These are phyloP conservation scores for Drosophila subpulchrella DNA, from an alignment of 1,140 invertebrate genomes.

Conservation along the genomic window DNA sequence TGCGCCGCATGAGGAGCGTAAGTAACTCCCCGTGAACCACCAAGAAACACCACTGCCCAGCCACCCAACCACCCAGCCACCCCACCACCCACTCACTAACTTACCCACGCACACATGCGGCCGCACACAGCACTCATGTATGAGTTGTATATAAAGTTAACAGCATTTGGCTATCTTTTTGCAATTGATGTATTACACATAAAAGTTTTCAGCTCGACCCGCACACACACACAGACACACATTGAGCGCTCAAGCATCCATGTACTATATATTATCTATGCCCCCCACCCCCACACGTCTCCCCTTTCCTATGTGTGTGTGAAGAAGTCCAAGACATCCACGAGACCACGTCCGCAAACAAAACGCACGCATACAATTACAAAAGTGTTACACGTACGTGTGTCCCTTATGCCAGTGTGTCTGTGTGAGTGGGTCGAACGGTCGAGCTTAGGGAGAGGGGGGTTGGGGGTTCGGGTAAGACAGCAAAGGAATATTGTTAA, in stretches of 20 bases:
- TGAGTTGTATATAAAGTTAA: slow-evolving; percentile 83
- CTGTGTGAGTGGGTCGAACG: slow-evolving; percentile 43
- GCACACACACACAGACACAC: slow-evolving; percentile 39
- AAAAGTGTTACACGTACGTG: slow-evolving; percentile 72
- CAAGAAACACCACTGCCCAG: neutral
- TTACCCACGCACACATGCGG: slow-evolving; percentile 9
- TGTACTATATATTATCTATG: slow-evolving; percentile 57
- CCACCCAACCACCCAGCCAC: slow-evolving; percentile 32
- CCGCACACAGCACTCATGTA: slow-evolving; percentile 12
- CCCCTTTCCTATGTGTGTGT: slow-evolving; percentile 22
- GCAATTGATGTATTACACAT: slow-evolving; percentile 84
- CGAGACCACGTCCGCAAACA: slow-evolving; percentile 76
- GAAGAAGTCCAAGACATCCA: slow-evolving; percentile 74
- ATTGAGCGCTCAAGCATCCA: slow-evolving; percentile 40
- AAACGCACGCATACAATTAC: slow-evolving; percentile 81
- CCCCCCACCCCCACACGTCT: slow-evolving; percentile 9
- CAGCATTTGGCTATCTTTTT: slow-evolving; percentile 84
- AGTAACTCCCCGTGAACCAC: slow-evolving; percentile 67
- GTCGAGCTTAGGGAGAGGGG: slow-evolving; percentile 24
- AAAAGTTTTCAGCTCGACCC: slow-evolving; percentile 74
- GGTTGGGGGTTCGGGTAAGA: slow-evolving; percentile 14
- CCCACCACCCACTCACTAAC: slow-evolving; percentile 34
- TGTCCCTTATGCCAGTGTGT: slow-evolving; percentile 26
- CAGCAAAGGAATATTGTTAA: slow-evolving; percentile 78
- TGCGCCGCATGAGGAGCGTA: slow-evolving; percentile 73